Base-by-base conservation (phyloP, 2,888 invertebrate genomes). In the Dolomedes plantarius region DNA sequence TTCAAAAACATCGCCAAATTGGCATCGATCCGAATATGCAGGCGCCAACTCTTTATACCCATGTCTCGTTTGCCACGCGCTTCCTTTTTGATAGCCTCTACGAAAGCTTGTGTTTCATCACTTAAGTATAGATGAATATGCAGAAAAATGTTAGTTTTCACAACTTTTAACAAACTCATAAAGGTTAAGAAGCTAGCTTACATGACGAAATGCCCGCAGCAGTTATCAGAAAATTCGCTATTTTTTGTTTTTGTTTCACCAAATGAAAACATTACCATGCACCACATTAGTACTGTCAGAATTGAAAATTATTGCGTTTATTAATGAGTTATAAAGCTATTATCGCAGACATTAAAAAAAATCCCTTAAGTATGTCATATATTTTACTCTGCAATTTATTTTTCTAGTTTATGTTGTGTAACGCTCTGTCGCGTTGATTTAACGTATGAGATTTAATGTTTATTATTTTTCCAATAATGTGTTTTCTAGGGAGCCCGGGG, bases 401-500 rank as follows among this genome's bases (percentile, higher is more conserved):
- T 36, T 36, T 36, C 7, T 5, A 11, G 36, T 36, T 46, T 46
- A n/a, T 46, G 41, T 2, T 16, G 41, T 2, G 16, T 46, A 46
- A 16, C 16, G 1, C 9, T 46, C 6, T 46, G n/a, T 46, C 46
- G 2, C 16, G 16, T 16, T 13, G 2, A 13, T 13, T 46, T 46
- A 46, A 46, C 9, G 16, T 6, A 13, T 13, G 41, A 46, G 6
- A 13, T 46, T 46, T 46, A 46, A 46, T 46, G 41, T 46, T 46
- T 46, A 46, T 46, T 46, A 46, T 46, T 46, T 46, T 46, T 46
- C 41, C 41, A 16, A 46, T 46, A 46, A 46, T 46, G 41, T 13
- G 16, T 13, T 46, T 6, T 16, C 9, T 13, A 41, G 16, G 41
- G 41, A 36, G 11, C 46, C 16, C n/a, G n/a, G n/a, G n/a, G n/a